Conservation (phyloP, 1,140 invertebrate genomes). For the Aleiodes sp. region DNA sequence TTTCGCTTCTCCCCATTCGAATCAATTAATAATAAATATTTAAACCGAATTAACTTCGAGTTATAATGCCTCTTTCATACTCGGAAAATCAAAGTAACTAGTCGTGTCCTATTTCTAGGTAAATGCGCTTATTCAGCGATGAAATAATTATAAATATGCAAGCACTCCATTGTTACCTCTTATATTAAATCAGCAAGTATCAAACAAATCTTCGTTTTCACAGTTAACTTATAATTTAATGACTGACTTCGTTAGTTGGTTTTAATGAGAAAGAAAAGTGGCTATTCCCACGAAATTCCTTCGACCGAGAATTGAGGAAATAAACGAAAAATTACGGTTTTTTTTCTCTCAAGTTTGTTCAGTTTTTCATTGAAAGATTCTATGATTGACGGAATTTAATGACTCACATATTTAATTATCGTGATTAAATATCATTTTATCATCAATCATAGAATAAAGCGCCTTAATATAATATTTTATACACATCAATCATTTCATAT, state of each 20-base stretch:
- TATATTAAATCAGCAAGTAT: slow-evolving; percentile 8
- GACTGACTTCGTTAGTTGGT: slow-evolving; percentile 19
- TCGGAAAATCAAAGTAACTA: too few relatives aligned
- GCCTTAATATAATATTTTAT: not conserved
- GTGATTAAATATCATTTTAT: too few relatives aligned
- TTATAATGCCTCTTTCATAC: too few relatives aligned
- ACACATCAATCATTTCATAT: not conserved
- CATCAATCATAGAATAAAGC: too few relatives aligned
- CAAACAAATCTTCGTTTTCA: slow-evolving; percentile 4
- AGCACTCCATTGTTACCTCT: slow-evolving; percentile 35
- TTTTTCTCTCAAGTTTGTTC: not conserved
- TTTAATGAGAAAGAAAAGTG: not conserved
- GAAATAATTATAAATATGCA: slow-evolving; percentile 35
- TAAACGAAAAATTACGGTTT: not conserved
- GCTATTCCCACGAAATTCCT: not conserved
- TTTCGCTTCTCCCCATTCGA: too few relatives aligned
- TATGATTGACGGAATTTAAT: too few relatives aligned
- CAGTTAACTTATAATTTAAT: not conserved
- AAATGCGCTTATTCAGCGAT: slow-evolving; percentile 13
- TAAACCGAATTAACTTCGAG: too few relatives aligned
- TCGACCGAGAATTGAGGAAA: not conserved
- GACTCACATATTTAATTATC: too few relatives aligned
- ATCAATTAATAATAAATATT: too few relatives aligned
- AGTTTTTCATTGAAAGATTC: too few relatives aligned
- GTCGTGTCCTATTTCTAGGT: slow-evolving; percentile 17